Evolutionary conservation across 1,140 invertebrate genomes (phyloP).

Genomic region (Druon quercuslanigerum): DNA sequence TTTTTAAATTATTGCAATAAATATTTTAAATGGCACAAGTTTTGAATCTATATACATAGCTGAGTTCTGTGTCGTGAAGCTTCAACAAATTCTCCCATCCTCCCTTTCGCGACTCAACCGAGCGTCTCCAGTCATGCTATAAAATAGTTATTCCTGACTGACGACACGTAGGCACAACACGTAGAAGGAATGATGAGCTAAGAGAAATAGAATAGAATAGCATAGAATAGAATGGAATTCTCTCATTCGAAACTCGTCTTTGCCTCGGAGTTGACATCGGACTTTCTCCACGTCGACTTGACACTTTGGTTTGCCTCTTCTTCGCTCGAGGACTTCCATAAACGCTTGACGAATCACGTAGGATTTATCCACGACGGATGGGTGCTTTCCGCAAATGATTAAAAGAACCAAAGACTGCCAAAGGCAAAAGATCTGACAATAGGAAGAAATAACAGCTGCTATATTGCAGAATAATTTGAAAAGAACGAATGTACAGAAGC

Average conservation of each 20-base stretch:
- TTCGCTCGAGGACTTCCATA: not conserved
- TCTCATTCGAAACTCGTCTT: conserved; percentile 23
- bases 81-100: not conserved
- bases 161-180: not conserved
- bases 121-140: not conserved
- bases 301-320: conserved; percentile 11
- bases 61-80: not conserved
- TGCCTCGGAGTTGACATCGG: not conserved
- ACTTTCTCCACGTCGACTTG: not conserved
- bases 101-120: not conserved
- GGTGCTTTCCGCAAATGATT: not conserved
- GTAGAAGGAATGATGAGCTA: not conserved
- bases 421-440: not conserved
- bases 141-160: not conserved
- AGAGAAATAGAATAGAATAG: not conserved
- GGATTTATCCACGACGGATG: not conserved
- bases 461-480: not conserved
- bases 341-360: conserved; percentile 17
- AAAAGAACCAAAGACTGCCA: conserved; percentile 12
- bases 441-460: not conserved
- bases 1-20: no score
- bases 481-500: no score
- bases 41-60: no score
- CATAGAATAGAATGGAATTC: not conserved
- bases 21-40: no score